Conservation (phyloP, 2,888 invertebrate species). For the Gisinianus flammeolus region DNA sequence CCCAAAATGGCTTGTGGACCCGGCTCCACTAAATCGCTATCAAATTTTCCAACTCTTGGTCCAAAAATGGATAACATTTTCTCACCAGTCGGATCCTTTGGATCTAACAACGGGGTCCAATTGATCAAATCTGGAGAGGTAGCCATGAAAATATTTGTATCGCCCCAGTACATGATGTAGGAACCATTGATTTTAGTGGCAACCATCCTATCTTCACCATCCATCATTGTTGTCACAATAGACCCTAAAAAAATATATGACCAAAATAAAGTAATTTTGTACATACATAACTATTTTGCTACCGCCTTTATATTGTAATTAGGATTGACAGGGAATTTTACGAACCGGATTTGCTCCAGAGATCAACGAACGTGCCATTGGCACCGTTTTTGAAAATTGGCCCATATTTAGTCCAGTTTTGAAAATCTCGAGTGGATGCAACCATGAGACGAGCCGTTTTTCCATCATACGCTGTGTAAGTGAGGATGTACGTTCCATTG, state of each 20-base stretch:
- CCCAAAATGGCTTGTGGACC: slow-evolving; percentile 52
- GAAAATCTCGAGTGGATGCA: slow-evolving; percentile 47
- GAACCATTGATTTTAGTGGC: slow-evolving; percentile 46
- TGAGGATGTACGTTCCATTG: slow-evolving; percentile 48
- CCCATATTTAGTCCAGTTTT: slow-evolving; percentile 50
- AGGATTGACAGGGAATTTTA: no score
- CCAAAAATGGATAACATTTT: slow-evolving; percentile 41
- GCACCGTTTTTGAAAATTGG: slow-evolving; percentile 45
- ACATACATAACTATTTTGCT: no score
- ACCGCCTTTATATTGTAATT: no score
- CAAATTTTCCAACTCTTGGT: slow-evolving; percentile 50
- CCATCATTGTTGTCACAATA: slow-evolving; percentile 44
- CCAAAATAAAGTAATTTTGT: no score
- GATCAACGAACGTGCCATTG: slow-evolving; percentile 36
- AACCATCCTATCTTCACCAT: slow-evolving; percentile 34
- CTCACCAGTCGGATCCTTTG: slow-evolving; percentile 17
- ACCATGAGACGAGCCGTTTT: slow-evolving; percentile 47
- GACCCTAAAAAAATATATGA: no score
- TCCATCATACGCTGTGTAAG: slow-evolving; percentile 54
- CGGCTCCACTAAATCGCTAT: slow-evolving; percentile 52
- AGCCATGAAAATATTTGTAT: slow-evolving; percentile 49
- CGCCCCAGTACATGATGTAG: slow-evolving; percentile 56
- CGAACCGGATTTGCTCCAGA: slow-evolving; percentile 57
- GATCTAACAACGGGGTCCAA: slow-evolving; percentile 47
- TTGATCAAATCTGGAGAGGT: slow-evolving; percentile 47